These are phyloP conservation scores for Diploptera punctata DNA, from an alignment of 2,888 invertebrate genomes.

Conservation along the genomic window DNA sequence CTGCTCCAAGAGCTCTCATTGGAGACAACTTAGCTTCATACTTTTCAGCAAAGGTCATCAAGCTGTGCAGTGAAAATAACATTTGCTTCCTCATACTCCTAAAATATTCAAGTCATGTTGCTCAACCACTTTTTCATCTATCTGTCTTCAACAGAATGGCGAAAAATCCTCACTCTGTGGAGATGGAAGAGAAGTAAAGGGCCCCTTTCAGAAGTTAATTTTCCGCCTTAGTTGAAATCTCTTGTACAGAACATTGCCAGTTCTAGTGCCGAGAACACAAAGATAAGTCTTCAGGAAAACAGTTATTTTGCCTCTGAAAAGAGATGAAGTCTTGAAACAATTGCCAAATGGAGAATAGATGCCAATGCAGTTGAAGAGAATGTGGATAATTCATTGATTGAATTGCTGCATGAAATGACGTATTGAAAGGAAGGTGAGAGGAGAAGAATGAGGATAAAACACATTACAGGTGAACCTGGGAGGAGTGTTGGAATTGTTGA, in stretches of 20 bases:
- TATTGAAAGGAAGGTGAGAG: neutral
- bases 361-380: neutral
- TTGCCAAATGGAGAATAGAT: neutral
- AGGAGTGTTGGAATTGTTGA: neutral
- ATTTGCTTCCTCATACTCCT: neutral
- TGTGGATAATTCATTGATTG: neutral
- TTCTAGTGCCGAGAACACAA: neutral
- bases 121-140: neutral
- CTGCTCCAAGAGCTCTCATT: neutral
- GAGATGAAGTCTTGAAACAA: neutral
- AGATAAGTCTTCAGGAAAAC: neutral
- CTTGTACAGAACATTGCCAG: neutral
- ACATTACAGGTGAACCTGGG: neutral
- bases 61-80: neutral
- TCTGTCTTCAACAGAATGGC: neutral
- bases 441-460: neutral
- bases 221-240: neutral
- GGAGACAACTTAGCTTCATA: neutral
- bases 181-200: neutral
- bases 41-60: neutral
- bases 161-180: neutral
- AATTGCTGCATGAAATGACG: neutral
- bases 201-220: neutral
- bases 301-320: neutral
- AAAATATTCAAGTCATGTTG: neutral